A percentile compares a stretch with the other conserved stretches of the same genome.
Conservation (phyloP, 2,888 invertebrate species). For the Mimachlamys varia region DNA sequence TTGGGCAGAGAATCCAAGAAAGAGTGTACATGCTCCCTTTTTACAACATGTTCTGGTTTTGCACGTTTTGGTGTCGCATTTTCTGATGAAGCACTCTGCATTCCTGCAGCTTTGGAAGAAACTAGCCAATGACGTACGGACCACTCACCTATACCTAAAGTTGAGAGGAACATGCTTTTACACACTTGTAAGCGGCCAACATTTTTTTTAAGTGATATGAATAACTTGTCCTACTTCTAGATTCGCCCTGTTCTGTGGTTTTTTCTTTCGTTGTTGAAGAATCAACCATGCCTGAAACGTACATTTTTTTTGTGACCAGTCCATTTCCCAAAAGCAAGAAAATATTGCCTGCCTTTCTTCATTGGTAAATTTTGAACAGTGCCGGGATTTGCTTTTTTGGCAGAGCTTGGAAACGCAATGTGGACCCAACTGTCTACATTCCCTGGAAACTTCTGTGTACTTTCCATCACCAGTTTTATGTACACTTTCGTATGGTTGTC, state of each 20-base stretch:
- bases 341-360: neutral
- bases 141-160: conserved; percentile 32
- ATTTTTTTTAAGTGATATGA: neutral
- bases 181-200: neutral
- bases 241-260: neutral
- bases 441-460: neutral
- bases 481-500: neutral
- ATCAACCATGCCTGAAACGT: neutral
- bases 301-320: neutral
- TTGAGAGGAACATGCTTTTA: conserved; percentile 28
- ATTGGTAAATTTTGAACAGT: neutral
- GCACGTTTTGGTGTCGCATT: neutral
- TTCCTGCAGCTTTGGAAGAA: neutral
- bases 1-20: conserved; percentile 39
- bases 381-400: neutral
- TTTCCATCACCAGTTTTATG: neutral
- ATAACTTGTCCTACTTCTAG: neutral
- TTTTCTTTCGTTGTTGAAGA: neutral
- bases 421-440: neutral
- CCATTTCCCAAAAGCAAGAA: neutral
- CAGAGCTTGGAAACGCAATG: neutral
- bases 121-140: conserved; percentile 38
- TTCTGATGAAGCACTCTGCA: neutral
- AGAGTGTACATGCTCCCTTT: neutral
- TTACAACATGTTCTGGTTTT: neutral